Base-by-base conservation (phyloP, 2,113 vertebrate species). In the Oriolus oriolus region DNA sequence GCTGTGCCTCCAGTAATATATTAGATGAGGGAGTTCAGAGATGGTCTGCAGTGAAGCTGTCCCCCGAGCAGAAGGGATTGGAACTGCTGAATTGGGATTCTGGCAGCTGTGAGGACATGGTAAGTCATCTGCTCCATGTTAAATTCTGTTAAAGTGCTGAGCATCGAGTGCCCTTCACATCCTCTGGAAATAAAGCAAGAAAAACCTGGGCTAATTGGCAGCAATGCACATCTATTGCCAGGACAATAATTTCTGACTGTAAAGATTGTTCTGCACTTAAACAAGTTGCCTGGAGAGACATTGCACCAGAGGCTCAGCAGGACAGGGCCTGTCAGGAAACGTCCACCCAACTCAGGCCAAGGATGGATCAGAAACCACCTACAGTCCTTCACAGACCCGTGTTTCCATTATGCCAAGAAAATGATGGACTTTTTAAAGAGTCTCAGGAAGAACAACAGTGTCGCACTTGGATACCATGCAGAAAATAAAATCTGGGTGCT, bases 391-490 rank as follows among this genome's bases (percentile, higher is more conserved):
- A 71, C 56, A 59, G 44, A n/a, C 9, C 33, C 33, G 5, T 1
- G 2, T 57, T 90, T 37, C 52, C 65, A 45, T 71, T 39, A n/a
- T 2, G 1, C 9, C 4, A 14, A 37, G 61, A 71, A 71, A 85
- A 49, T 28, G 0, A n/a, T 0, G 0, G 57, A 26, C 30, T 8
- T 68, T 65, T 78, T 49, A 4, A 75, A 63, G 52, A 41, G 16
- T 42, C 50, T 78, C 16, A 3, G 42, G 65, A 90, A 78, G 54
- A 78, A 17, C 18, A 60, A 17, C 30, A 60, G 19, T 35, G 56
- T 30, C 3, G 5, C 9, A 4, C 13, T 31, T 66, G 61, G 44
- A 66, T 8, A 86, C 19, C 7, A 12, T 5, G 11, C 4, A 79
- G 65, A n/a, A 84, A 87, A 69, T 69, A 61, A 84, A 69, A 89